Base-by-base conservation (phyloP, 2,888 invertebrate genomes). In the Cephus pulcher region DNA sequence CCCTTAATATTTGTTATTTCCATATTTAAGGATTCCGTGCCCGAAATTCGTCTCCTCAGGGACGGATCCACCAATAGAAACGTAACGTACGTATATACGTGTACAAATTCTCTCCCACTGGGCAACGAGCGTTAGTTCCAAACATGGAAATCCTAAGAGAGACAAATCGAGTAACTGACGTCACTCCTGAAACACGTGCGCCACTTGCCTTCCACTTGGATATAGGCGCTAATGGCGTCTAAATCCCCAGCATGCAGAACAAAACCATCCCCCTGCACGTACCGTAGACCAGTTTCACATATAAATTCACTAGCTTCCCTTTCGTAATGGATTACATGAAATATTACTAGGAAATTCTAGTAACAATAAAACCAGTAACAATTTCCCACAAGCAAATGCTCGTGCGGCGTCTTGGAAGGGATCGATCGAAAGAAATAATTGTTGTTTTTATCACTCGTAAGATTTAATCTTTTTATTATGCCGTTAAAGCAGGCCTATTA, bases 151-250 rank as follows among this genome's bases (percentile, higher is more conserved):
- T 75, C 56, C 73, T 79, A 69, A 69, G 68, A 35, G 69, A 77
- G 74, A 56, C 56, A 69, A 75, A 75, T 74, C 76, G 40, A 37
- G 4, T n/a, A 33, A 33, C 35, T 86, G 85, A 85, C 84, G 84
- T 86, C 86, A 86, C 56, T 79, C 74, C 32, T 56, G 80, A 75
- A 76, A 80, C 87, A 87, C 86, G 84, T 85, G 84, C 81, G 81
- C 76, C 80, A 79, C 81, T 82, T 80, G 82, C 71, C 74, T 76
- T 81, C 74, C 83, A 86, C 82, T 80, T 85, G 85, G 78, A 80
- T 77, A 75, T 69, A 34, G 78, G 74, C 69, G n/a, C 34, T 56
- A 75, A 73, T n/a, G 74, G 78, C 76, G 75, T 37, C 34, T 70
- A 75, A 77, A 70, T 23, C 34, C 70, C 74, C 69, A 56, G 23